Evolutionary conservation across 1,140 invertebrate species (phyloP), one percentile per base, ranked within the genome.

Genomic region (Ceratina japonica): DNA sequence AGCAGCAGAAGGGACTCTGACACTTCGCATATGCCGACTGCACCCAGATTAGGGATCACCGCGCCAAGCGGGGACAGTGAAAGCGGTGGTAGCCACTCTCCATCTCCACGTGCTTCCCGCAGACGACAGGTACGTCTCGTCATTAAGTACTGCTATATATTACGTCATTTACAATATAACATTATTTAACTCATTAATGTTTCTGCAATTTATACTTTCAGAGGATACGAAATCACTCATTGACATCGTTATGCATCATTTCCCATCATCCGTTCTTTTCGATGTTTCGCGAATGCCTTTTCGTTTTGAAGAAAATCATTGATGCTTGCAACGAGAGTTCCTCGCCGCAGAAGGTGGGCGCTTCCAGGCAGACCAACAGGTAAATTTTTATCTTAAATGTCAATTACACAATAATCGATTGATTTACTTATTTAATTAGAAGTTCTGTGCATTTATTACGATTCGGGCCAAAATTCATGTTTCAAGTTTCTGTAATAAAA

Each of bases 251-350:
- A 68, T 99, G 99, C 93, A 96, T 99, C 84, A 95, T 99, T 59
- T 99, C 98, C 80, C 99, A 99, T 94, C 99, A 99, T 94, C 98
- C 98, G 54, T 99, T 99, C 93, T 99, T 99, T 91, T 97, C 98
- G 61, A 98, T 96, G 88, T 99, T 99, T 94, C 96, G 98, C 76
- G 98, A 99, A 93, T 99, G 98, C 93, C 95, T 99, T 80, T 98
- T 97, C 92, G 96, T 99, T 87, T 93, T 99, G 84, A 97, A 98
- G 91, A 97, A 97, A 89, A 93, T 99, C 75, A 98, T 99, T 87
- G 98, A 99, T 93, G 97, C 98, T 65, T 99, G 98, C 93, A 98
- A 98, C 93, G 98, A 99, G 93, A 97, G 96, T 88, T 97, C 96
- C 62, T 95, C 97, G 88, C 96, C 97, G 49, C 94, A 96, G 87